A percentile compares a stretch with the other conserved stretches of the same genome.
Evolutionary conservation across 2,113 vertebrate species (phyloP).

Genomic region (Dissostichus mawsoni): DNA sequence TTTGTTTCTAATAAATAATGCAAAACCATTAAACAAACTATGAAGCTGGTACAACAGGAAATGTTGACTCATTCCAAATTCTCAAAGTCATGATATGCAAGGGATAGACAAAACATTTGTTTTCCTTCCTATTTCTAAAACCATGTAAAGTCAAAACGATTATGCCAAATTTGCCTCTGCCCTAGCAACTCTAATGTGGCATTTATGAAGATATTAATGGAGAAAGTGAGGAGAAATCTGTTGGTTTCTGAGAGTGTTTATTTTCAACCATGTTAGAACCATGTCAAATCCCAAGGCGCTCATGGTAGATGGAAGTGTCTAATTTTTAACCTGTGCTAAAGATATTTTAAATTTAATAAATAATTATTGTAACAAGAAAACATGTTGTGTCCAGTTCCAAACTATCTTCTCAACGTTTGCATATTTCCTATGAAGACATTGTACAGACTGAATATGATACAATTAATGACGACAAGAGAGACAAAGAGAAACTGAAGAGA

Average conservation of each 20-base stretch:
- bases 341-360: slow-evolving; percentile 90
- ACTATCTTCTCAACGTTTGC: slow-evolving; percentile 5
- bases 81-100: slow-evolving; percentile 53
- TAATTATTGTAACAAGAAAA: slow-evolving; percentile 86
- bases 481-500: slow-evolving; percentile 13
- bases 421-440: background rate
- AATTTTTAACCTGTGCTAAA: slow-evolving; percentile 88
- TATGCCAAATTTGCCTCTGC: slow-evolving; percentile 81
- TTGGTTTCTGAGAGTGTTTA: slow-evolving; percentile 81
- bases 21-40: slow-evolving; percentile 42
- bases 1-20: slow-evolving; percentile 56
- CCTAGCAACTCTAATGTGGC: slow-evolving; percentile 72
- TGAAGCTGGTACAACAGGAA: slow-evolving; percentile 46
- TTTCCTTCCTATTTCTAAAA: slow-evolving; percentile 50
- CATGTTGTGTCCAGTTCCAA: slow-evolving; percentile 43
- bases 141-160: slow-evolving; percentile 50
- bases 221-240: slow-evolving; percentile 57
- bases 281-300: slow-evolving; percentile 77
- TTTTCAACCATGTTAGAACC: slow-evolving; percentile 82
- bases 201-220: slow-evolving; percentile 54
- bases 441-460: background rate
- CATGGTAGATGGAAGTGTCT: slow-evolving; percentile 84
- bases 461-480: slow-evolving; percentile 1
- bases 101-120: slow-evolving; percentile 35
- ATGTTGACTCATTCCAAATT: slow-evolving; percentile 61